Percentiles rank a stretch among this genome's conserved stretches.
These are phyloP conservation scores for Psilopogon haemacephalus DNA, from an alignment of 2,113 vertebrate genomes.

Conservation along the genomic window DNA sequence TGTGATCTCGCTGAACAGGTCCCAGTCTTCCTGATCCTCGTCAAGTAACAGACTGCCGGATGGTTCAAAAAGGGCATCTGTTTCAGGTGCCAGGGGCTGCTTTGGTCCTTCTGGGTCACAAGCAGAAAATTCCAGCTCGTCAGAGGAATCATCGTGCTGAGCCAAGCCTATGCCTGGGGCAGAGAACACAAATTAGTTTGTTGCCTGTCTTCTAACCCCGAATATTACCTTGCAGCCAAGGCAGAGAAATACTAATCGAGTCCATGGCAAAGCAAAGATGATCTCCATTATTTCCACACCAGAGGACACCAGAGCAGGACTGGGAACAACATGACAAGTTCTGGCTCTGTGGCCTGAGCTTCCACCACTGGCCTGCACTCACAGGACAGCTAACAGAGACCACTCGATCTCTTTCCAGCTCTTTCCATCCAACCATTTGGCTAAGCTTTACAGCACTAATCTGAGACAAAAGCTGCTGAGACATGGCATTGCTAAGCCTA, in stretches of 20 bases:
- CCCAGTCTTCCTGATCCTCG: constrained; percentile 65
- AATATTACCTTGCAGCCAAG: neutral
- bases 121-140: constrained; percentile 69
- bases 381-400: neutral
- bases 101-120: constrained; percentile 59
- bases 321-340: neutral
- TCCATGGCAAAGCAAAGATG: neutral
- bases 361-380: neutral
- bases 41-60: constrained; percentile 32
- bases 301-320: neutral
- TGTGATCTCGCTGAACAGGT: constrained; percentile 73
- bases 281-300: neutral
- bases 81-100: constrained; percentile 11
- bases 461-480: neutral
- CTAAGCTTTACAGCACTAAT: neutral
- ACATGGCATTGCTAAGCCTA: neutral
- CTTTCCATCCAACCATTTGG: neutral
- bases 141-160: constrained; percentile 72
- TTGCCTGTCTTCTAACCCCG: neutral
- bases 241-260: neutral
- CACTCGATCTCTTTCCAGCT: neutral
- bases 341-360: neutral
- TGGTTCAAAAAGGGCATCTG: constrained; percentile 61
- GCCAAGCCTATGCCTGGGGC: constrained; percentile 14
- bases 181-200: neutral